Evolutionary conservation across 2,113 vertebrate species (phyloP), one percentile per base, ranked within the genome.

Genomic region (Dipodomys stephensi): DNA sequence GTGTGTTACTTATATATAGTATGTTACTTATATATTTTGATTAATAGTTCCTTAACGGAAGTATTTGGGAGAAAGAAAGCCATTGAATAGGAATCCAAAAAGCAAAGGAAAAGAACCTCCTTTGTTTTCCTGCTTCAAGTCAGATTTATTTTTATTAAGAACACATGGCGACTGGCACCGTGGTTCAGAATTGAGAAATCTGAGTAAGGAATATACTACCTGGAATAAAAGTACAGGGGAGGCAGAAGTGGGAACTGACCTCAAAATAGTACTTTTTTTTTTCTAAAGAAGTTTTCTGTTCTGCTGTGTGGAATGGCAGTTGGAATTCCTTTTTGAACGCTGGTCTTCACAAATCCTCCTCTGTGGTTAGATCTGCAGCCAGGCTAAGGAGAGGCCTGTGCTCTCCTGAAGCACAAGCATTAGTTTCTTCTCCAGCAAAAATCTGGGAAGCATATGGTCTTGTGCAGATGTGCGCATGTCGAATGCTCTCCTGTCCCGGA

Each of bases 131-230:
- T 95, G 23, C 35, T 90, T 69, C 79, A 89, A 91, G 73, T 95
- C 65, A 91, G 83, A 92, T 77, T 78, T 67, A 77, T 83, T 96
- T 96, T 97, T 95, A 96, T 96, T 95, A 96, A 95, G 39, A 95
- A 72, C 97, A 96, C 79, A 97, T 97, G 95, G 79, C 46, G 49
- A 44, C 87, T 83, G 35, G 78, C 67, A 69, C 62, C 69, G 74
- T 0, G 71, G n/a, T 53, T 96, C 77, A 77, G 69, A 90, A 93
- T 39, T 92, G 85, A 89, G 94, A 97, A 97, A 90, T 49, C 30
- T 2, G 60, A 97, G 88, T 46, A 81, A 60, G 95, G 92, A 62
- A 53, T 84, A 74, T 88, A 94, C 88, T 84, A 96, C 78, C 71
- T 92, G 62, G 91, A 80, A 76, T 65, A 68, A 92, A 94, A 96